Evolutionary conservation across 2,113 vertebrate genomes (phyloP).

Genomic region (Chionodraco myersi): DNA sequence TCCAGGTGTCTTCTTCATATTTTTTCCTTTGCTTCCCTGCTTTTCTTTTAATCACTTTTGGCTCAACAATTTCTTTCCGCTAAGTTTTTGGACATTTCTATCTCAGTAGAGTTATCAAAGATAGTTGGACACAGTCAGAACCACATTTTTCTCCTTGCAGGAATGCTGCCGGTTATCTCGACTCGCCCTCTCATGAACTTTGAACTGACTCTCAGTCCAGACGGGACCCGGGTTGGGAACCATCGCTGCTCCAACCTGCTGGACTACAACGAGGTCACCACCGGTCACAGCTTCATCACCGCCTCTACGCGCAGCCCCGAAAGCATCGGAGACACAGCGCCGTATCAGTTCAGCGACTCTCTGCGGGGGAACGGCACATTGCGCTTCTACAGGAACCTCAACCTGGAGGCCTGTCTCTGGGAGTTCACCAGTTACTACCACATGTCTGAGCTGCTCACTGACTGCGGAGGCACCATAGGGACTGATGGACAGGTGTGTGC

Average conservation of each 20-base stretch:
- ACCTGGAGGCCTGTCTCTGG: conserved; percentile 95
- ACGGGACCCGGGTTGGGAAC: conserved; percentile 91
- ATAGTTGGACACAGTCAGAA: not conserved
- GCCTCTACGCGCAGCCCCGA: conserved; percentile 83
- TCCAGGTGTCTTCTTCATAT: conserved; percentile 21
- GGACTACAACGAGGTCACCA: conserved; percentile 90
- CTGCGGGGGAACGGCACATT: conserved; percentile 87
- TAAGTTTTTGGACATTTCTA: conserved; percentile 19
- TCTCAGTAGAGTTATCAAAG: conserved; percentile 20
- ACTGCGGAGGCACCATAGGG: conserved; percentile 92
- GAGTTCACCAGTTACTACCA: conserved; percentile 94
- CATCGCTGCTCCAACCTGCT: conserved; percentile 95
- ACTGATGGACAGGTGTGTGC: conserved; percentile 83
- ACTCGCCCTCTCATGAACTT: conserved; percentile 93
- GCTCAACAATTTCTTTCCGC: conserved; percentile 1
- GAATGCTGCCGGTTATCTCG: conserved; percentile 94
- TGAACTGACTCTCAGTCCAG: conserved; percentile 92
- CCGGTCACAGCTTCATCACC: conserved; percentile 91
- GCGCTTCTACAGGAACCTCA: conserved; percentile 93
- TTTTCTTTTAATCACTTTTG: conserved; percentile 10
- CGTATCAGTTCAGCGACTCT: conserved; percentile 88
- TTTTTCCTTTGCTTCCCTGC: not conserved
- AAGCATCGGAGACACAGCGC: conserved; percentile 85
- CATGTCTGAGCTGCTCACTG: conserved; percentile 94
- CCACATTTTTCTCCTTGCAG: conserved; percentile 74